Percentiles rank a stretch among this genome's conserved stretches.
These are phyloP conservation scores for Sula dactylatra DNA, from an alignment of 2,113 vertebrate species.

Conservation along the genomic window DNA sequence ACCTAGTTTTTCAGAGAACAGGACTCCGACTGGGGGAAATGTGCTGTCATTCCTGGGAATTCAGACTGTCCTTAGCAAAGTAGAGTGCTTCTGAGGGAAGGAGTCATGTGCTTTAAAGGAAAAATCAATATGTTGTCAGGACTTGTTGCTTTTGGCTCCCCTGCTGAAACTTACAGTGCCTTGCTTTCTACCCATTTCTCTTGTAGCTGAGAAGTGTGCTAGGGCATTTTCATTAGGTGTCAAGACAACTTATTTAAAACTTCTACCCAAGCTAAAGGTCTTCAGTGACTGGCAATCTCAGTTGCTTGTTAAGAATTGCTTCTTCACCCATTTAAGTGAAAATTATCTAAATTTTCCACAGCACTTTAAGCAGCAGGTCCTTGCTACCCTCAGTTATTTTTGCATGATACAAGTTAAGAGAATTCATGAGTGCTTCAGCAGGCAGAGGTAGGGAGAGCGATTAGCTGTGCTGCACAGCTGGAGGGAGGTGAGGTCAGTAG, in stretches of 20 bases:
- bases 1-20: not conserved
- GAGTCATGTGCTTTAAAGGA: not conserved
- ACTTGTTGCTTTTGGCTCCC: not conserved
- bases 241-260: not conserved
- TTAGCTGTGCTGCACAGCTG: not conserved
- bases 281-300: not conserved
- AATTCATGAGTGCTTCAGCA: not conserved
- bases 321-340: not conserved
- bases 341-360: not conserved
- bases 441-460: not conserved
- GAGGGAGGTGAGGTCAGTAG: not conserved
- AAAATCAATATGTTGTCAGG: not conserved
- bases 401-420: not conserved
- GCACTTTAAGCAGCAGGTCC: not conserved
- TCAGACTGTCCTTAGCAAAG: not conserved
- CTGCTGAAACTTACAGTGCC: not conserved
- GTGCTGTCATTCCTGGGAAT: not conserved
- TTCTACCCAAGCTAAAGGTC: not conserved
- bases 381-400: conserved; percentile 20
- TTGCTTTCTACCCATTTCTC: not conserved
- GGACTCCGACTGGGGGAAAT: not conserved
- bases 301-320: conserved; percentile 17
- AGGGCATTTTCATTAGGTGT: not conserved
- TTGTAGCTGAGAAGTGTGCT: not conserved
- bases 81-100: not conserved